Evolutionary conservation across 2,888 invertebrate species (phyloP), one percentile per base, ranked within the genome.

Genomic region (Lamproptera curius): DNA sequence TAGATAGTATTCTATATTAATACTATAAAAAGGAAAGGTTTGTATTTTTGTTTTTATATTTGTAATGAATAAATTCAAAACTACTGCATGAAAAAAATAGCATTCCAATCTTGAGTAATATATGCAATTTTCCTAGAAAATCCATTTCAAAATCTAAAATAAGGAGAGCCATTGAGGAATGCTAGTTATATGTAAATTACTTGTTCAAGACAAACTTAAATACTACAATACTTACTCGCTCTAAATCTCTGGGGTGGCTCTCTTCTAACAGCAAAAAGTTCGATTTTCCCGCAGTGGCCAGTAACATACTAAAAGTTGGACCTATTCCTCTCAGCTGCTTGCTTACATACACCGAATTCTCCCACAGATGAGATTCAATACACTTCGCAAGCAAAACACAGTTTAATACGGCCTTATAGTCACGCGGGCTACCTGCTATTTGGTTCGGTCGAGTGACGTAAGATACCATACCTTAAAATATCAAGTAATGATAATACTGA

Each of bases 301-400:
- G 73, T 20, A 91, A 73, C 1, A 85, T 82, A 13, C 93, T 91
- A 55, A 92, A 88, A 0, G 90, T 89, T 6, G 89, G 89, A 1
- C 94, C 94, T 52, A 95, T 93, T 37, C 92, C 92, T 46, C 89
- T 90, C 39, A 95, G 73, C 67, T 95, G 95, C 60, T 91, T 90
- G 51, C 91, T 86, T 15, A 95, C 89, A 67, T 88, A 92, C 1
- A 67, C 67, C 0, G 94, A 93, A 68, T 94, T 91, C 64, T 94
- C 94, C 95, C 95, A 95, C 35, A 95, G 74, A 58, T 89, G 89
- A 0, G 92, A 89, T 17, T 78, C 63, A 53, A 94, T 84, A 63
- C 94, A 93, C 78, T 95, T 94, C 4, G 89, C 79, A 45, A 95
- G 78, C 17, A 90, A 76, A 15, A 91, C 72, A 0, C 93, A 76